Percentiles rank a stretch among this genome's conserved stretches.
Conservation (phyloP, 2,113 vertebrate species). For the Prochilodus magdalenae region DNA sequence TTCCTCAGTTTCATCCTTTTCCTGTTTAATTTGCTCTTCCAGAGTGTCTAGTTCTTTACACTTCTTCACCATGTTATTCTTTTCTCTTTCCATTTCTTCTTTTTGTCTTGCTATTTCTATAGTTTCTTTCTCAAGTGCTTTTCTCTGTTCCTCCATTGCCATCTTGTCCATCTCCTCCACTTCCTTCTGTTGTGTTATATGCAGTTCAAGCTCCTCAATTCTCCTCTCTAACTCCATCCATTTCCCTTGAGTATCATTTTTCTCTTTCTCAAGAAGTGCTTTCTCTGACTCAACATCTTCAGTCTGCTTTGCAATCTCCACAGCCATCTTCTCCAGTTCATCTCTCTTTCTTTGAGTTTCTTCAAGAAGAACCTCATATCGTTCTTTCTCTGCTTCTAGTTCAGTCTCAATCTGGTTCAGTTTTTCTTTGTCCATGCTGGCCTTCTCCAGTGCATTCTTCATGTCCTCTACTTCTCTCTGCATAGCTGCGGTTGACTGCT, state of each 20-base stretch:
- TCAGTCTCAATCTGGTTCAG: neutral
- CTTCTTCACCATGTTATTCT: too few species aligned
- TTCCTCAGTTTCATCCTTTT: too few species aligned
- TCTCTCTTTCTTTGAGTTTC: neutral
- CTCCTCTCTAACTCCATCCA: too few species aligned
- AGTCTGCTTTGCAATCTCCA: conserved; percentile 23
- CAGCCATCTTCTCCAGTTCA: conserved; percentile 19
- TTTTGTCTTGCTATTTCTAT: too few species aligned
- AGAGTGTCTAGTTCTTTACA: too few species aligned
- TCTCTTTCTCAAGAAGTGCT: conserved; percentile 16
- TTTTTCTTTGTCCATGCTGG: conserved; percentile 1
- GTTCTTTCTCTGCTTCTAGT: conserved; percentile 18
- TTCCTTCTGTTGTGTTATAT: too few species aligned
- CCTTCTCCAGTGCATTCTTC: conserved; percentile 19
- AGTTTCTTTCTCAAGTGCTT: too few species aligned
- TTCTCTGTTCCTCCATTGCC: too few species aligned
- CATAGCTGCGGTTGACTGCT: neutral
- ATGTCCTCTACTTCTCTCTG: conserved; percentile 23
- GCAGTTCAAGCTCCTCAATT: too few species aligned
- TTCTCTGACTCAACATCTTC: neutral
- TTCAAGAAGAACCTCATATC: conserved; percentile 6
- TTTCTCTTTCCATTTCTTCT: too few species aligned
- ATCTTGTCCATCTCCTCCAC: too few species aligned
- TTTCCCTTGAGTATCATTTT: neutral
- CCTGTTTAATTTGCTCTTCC: too few species aligned